A percentile compares a stretch with the other conserved stretches of the same genome.
Evolutionary conservation across 2,888 invertebrate species (phyloP).

Genomic region (Tupiocoris notatus): DNA sequence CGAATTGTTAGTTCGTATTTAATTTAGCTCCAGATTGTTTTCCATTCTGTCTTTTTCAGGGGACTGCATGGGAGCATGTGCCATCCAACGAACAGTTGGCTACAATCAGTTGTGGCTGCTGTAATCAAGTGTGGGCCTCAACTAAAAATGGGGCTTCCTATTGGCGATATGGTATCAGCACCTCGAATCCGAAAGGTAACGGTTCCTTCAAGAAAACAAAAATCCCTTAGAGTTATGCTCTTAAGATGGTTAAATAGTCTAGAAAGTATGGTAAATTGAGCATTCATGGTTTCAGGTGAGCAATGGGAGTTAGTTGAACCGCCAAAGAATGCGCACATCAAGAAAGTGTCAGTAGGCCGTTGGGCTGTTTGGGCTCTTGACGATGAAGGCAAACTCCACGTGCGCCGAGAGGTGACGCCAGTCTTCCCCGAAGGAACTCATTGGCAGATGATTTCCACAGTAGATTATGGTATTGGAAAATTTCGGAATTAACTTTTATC

Average conservation of each 20-base stretch:
- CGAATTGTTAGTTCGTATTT: background rate
- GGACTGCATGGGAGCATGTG: constrained; percentile 75
- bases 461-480: constrained; percentile 31
- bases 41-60: constrained; percentile 56
- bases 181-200: constrained; percentile 63
- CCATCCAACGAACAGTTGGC: constrained; percentile 76
- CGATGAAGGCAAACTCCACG: constrained; percentile 68
- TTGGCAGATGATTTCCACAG: constrained; percentile 69
- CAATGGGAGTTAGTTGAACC: constrained; percentile 81
- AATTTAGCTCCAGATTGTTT: no score
- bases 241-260: no score
- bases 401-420: constrained; percentile 73
- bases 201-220: no score
- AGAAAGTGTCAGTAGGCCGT: constrained; percentile 71
- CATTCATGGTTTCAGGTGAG: constrained; percentile 61
- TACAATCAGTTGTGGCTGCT: constrained; percentile 70
- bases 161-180: constrained; percentile 72
- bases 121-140: constrained; percentile 76
- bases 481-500: background rate
- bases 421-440: constrained; percentile 79
- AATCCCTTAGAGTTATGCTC: background rate
- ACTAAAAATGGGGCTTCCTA: constrained; percentile 83
- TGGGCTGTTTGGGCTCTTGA: constrained; percentile 80
- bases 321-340: constrained; percentile 64
- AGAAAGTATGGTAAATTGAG: no score